Conservation (phyloP, 2,797 vertebrate species). For the Sylvia borin region DNA sequence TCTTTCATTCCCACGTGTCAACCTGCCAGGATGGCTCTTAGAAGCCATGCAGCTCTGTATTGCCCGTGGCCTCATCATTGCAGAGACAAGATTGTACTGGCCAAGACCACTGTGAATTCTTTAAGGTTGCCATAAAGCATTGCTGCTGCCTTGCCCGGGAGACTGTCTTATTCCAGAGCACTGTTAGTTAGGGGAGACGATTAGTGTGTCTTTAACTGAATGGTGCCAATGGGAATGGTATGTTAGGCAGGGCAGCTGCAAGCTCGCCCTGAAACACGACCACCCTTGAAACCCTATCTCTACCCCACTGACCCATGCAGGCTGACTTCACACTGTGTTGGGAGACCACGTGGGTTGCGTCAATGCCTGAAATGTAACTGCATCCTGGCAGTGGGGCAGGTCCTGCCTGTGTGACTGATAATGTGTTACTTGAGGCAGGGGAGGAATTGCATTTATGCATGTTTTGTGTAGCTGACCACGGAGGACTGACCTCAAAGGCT, state of each 20-base stretch:
- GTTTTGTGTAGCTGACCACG: not conserved
- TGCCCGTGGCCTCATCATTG: not conserved
- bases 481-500: not conserved
- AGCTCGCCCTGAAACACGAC: conserved; percentile 79
- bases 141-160: not conserved
- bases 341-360: not conserved
- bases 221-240: conserved; percentile 36
- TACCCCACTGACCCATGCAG: conserved; percentile 23
- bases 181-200: not conserved
- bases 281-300: conserved; percentile 73
- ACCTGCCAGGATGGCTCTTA: not conserved
- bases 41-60: rapidly evolving
- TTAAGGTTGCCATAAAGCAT: not conserved
- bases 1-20: not conserved
- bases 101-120: not conserved
- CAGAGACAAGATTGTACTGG: not conserved
- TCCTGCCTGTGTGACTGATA: not conserved
- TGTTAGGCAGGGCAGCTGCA: conserved; percentile 44
- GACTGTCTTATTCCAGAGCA: not conserved
- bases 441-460: not conserved
- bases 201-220: conserved; percentile 65
- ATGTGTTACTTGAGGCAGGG: not conserved
- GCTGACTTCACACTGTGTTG: conserved; percentile 24
- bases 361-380: conserved; percentile 30
- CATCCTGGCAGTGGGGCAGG: not conserved